phyloP scores from a whole-genome alignment of 2,113 vertebrate species.

The Aramus guarauna region DNA sequence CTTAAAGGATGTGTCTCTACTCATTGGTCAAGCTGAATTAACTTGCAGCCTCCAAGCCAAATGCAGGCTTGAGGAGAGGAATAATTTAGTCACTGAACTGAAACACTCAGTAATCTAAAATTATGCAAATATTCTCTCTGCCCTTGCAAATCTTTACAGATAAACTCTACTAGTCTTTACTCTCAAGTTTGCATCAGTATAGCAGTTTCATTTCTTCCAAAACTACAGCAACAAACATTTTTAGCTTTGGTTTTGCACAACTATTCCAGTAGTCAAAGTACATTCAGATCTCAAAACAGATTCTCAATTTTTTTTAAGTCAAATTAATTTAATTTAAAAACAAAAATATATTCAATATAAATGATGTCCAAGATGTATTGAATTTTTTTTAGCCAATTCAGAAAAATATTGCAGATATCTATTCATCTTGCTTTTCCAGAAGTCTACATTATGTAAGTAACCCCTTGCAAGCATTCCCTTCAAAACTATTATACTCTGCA shows the following conservation, averaged over 20 bases:
- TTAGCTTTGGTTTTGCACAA: not conserved
- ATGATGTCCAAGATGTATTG: not conserved
- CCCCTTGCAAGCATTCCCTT: not conserved
- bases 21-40: slow-evolving; percentile 66
- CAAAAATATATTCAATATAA: not conserved
- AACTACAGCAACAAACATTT: slow-evolving; percentile 40
- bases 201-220: not conserved
- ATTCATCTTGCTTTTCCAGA: not conserved
- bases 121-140: slow-evolving; percentile 55
- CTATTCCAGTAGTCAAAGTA: not conserved
- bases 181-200: not conserved
- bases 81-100: slow-evolving; percentile 55
- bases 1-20: slow-evolving; percentile 23
- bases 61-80: not conserved
- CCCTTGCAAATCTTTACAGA: slow-evolving; percentile 42
- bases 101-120: slow-evolving; percentile 54
- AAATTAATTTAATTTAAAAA: not conserved
- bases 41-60: slow-evolving; percentile 43
- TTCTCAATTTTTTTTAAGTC: not conserved
- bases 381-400: not conserved
- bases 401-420: not conserved
- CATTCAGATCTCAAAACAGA: not conserved
- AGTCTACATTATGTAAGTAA: not conserved
- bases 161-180: not conserved
- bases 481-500: not conserved